Percentiles rank a stretch among this genome's conserved stretches.
These are phyloP conservation scores for Drymonia ruficornis DNA, from an alignment of 2,888 invertebrate genomes.

Conservation along the genomic window DNA sequence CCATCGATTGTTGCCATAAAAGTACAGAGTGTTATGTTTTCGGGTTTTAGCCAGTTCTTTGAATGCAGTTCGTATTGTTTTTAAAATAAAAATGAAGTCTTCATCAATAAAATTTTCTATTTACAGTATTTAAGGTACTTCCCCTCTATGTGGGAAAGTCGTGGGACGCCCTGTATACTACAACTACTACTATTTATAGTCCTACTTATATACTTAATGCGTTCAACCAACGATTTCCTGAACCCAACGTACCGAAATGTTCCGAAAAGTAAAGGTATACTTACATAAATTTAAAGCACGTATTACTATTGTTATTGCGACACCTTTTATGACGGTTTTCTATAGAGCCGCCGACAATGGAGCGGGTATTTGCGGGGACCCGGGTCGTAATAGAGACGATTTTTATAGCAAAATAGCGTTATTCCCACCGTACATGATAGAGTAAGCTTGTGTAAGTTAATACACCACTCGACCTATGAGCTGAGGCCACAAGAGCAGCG, in stretches of 20 bases:
- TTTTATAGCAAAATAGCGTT: constrained; percentile 22
- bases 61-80: too few relatives aligned
- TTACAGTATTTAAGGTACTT: too few relatives aligned
- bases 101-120: too few relatives aligned
- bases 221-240: background rate
- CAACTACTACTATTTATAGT: too few relatives aligned
- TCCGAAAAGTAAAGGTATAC: background rate
- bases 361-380: constrained; percentile 1
- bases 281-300: background rate
- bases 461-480: constrained; percentile 12
- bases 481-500: constrained; percentile 27
- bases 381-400: constrained; percentile 13
- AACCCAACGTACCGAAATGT: constrained; percentile 6
- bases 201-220: too few relatives aligned
- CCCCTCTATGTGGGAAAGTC: too few relatives aligned
- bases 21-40: too few relatives aligned
- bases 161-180: too few relatives aligned
- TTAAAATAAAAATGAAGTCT: too few relatives aligned
- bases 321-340: constrained; percentile 2
- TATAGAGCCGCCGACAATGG: constrained; percentile 1
- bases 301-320: background rate
- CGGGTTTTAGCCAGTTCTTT: too few relatives aligned
- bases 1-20: too few relatives aligned
- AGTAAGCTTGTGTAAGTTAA: constrained; percentile 20
- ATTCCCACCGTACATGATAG: constrained; percentile 12